These are phyloP conservation scores for Stomatorhinus walkeri DNA, from an alignment of 2,797 vertebrate genomes.

Conservation along the genomic window DNA sequence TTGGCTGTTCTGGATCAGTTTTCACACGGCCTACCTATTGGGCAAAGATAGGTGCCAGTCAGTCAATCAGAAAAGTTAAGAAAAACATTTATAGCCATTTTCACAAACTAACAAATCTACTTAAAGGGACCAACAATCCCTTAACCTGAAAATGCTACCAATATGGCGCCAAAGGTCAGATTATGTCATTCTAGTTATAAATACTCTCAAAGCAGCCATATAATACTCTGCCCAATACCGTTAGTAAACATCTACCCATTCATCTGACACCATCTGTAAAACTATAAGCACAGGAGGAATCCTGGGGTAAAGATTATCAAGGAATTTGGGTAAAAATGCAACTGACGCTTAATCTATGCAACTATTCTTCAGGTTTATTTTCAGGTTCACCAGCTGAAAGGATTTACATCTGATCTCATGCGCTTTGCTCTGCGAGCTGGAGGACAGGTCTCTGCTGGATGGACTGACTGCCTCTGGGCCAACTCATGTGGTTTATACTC, in stretches of 20 bases:
- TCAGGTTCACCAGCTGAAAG: background rate
- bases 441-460: constrained; percentile 73
- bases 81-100: background rate
- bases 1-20: constrained; percentile 63
- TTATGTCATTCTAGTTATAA: background rate
- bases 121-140: background rate
- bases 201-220: background rate
- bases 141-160: background rate
- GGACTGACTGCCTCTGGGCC: constrained; percentile 85
- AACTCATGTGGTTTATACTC: constrained; percentile 94
- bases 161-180: background rate
- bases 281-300: background rate
- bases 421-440: constrained; percentile 89
- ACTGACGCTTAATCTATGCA: background rate
- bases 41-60: background rate
- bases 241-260: constrained; percentile 1
- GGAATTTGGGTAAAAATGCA: background rate
- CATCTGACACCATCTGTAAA: background rate
- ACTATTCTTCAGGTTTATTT: background rate
- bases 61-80: background rate
- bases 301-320: background rate
- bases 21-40: constrained; percentile 63
- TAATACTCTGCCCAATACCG: background rate
- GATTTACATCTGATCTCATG: constrained; percentile 77
- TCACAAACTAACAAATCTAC: background rate